A percentile compares a stretch with the other conserved stretches of the same genome.
phyloP scores from a whole-genome alignment of 2,797 vertebrate genomes.

The Okamejei kenojei region DNA sequence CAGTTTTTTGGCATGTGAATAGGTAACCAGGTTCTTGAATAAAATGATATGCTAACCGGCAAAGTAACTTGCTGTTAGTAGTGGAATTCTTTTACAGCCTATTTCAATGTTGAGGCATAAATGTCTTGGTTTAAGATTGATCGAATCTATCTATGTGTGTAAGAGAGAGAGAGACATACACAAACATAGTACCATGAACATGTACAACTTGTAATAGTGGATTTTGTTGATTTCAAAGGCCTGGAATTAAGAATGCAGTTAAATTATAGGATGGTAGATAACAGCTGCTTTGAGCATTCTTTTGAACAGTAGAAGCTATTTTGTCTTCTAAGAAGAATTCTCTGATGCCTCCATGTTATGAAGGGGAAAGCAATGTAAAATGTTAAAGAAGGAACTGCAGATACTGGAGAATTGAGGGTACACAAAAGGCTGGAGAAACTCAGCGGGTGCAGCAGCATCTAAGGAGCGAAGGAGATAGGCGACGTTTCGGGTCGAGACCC shows the following conservation, averaged over 20 bases:
- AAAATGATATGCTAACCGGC: neutral
- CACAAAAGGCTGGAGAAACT: no score
- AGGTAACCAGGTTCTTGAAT: neutral
- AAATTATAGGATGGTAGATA: neutral
- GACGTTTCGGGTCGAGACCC: no score
- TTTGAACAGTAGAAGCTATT: neutral
- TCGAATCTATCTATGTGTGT: neutral
- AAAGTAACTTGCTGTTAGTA: neutral
- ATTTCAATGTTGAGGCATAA: neutral
- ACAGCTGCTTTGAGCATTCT: neutral
- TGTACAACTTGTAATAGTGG: neutral
- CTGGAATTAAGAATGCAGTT: neutral
- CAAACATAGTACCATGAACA: neutral
- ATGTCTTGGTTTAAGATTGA: neutral
- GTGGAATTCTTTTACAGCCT: neutral
- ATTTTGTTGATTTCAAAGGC: neutral
- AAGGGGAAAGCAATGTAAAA: neutral
- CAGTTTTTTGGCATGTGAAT: neutral
- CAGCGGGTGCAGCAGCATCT: no score
- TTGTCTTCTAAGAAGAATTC: neutral
- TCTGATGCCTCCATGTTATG: neutral
- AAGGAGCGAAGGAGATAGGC: no score
- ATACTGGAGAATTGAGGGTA: no score
- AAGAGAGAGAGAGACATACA: neutral
- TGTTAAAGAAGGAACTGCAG: no score